Percentiles rank a stretch among this genome's conserved stretches.
Conservation (phyloP, 1,140 invertebrate species). For the Oryctes rhinoceros region DNA sequence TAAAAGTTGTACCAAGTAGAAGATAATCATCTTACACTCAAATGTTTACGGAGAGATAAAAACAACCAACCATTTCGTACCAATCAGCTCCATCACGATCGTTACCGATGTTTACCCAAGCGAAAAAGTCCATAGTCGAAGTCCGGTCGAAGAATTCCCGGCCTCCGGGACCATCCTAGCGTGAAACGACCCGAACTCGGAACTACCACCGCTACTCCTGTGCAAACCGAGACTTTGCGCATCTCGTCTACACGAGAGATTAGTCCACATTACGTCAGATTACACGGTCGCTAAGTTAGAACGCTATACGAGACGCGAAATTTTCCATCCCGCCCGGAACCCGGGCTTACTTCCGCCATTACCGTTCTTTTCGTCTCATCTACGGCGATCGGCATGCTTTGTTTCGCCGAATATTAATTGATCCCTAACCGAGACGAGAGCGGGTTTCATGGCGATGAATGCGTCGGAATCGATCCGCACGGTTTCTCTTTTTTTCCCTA, state of each 20-base stretch:
- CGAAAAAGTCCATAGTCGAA: not conserved
- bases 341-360: not conserved
- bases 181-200: constrained; percentile 17
- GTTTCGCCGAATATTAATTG: not conserved
- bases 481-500: not conserved
- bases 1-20: too few relatives aligned
- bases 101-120: not conserved
- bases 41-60: too few relatives aligned
- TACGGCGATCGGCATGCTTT: not conserved
- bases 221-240: not conserved
- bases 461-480: not conserved
- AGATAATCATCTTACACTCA: too few relatives aligned
- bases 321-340: not conserved
- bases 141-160: not conserved
- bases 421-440: not conserved
- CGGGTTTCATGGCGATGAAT: not conserved
- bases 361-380: not conserved
- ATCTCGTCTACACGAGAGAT: not conserved
- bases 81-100: too few relatives aligned
- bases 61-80: too few relatives aligned
- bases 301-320: not conserved
- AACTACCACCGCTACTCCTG: not conserved
- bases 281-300: constrained; percentile 29
- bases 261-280: constrained; percentile 24
- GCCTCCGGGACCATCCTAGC: not conserved